Base-by-base conservation (phyloP, 2,888 invertebrate species). In the Heliconius charithonia region DNA sequence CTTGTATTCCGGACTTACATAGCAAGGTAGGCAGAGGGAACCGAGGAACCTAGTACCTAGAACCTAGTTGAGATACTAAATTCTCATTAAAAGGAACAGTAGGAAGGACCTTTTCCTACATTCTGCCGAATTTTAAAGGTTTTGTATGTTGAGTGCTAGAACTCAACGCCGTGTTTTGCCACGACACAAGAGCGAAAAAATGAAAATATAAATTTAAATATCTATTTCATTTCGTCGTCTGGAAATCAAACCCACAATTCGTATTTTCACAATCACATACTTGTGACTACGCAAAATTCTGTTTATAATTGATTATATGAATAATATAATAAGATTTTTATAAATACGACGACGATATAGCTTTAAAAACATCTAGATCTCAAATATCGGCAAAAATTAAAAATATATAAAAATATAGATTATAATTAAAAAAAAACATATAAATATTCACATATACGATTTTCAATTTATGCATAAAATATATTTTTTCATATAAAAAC, bases 401-500 rank as follows among this genome's bases (percentile, higher is more conserved):
- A 59, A n/a, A n/a, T 9, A 56, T 22, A 19, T 62, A 25, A 66
- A 22, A 32, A 37, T n/a, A 37, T 22, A 51, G 2, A 51, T 22
- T 22, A 51, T 22, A 51, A 22, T n/a, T 51, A 51, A 51, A 51
- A 22, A 19, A 19, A 41, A 41, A 3, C 7, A 51, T 6, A 59
- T 37, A 37, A n/a, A 72, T 59, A 25, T 32, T 13, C n/a, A 72
- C 32, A 72, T 37, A 72, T 59, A 59, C 59, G 6, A 72, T 37
- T 72, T 72, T 37, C n/a, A 59, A 72, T 59, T 59, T n/a, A 32
- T 72, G 25, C 72, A 32, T 13, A 71, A 32, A 56, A 56, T 7
- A 72, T 59, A 59, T 72, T 59, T 72, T 51, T 72, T 37, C 72
- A 72, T 22, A 59, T 37, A 56, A 72, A 73, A 77, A 66, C 56